phyloP scores from a whole-genome alignment of 2,888 invertebrate genomes.

The Pachliopta kotzebuea region DNA sequence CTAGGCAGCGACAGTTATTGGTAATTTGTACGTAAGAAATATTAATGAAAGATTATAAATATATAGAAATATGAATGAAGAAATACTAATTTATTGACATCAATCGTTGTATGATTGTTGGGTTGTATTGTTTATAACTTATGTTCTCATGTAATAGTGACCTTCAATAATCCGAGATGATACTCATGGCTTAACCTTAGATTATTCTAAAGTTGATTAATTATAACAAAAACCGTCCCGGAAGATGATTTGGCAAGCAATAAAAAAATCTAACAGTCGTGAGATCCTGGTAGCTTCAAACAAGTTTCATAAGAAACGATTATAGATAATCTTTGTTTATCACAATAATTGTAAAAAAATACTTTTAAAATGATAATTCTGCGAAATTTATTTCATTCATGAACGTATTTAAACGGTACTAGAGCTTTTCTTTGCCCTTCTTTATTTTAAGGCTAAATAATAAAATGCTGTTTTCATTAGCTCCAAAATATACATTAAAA shows the following conservation, averaged over 20 bases:
- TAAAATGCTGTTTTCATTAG: no score
- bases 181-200: constrained; percentile 52
- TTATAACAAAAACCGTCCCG: constrained; percentile 61
- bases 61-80: no score
- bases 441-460: no score
- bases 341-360: background rate
- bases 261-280: constrained; percentile 50
- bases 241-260: constrained; percentile 52
- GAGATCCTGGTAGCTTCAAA: constrained; percentile 46
- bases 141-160: constrained; percentile 26
- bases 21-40: no score
- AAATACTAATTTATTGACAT: no score
- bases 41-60: no score
- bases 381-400: background rate
- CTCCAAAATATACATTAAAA: no score
- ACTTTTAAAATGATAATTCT: background rate
- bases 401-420: background rate
- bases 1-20: no score
- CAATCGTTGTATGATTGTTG: background rate
- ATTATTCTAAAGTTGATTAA: constrained; percentile 53
- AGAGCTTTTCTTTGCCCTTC: no score
- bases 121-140: constrained; percentile 5
- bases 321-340: constrained; percentile 14
- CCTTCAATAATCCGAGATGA: constrained; percentile 56
- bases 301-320: constrained; percentile 17